Conservation (phyloP, 2,888 invertebrate species). For the Ophraella communa region DNA sequence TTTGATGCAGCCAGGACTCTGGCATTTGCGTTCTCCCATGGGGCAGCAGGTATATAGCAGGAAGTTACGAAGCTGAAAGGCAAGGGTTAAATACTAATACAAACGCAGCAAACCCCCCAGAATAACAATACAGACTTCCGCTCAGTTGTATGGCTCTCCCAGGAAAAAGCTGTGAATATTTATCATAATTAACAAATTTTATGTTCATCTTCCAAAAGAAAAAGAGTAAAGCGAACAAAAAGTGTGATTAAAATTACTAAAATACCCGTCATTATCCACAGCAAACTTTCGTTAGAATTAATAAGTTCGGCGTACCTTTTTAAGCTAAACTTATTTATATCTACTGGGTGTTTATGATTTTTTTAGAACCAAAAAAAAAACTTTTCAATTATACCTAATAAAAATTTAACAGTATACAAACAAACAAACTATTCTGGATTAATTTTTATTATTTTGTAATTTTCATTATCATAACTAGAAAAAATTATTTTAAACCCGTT, state of each 20-base stretch:
- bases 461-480: no score
- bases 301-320: constrained; percentile 32
- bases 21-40: constrained; percentile 51
- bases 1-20: constrained; percentile 39
- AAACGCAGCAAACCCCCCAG: constrained; percentile 58
- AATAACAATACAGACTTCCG: constrained; percentile 61
- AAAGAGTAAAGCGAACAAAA: constrained; percentile 56
- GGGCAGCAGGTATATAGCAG: constrained; percentile 57
- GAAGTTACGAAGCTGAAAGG: constrained; percentile 60
- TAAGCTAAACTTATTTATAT: no score
- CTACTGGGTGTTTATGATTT: no score
- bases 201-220: constrained; percentile 57
- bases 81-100: constrained; percentile 62
- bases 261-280: constrained; percentile 50
- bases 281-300: constrained; percentile 46
- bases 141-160: constrained; percentile 59
- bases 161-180: constrained; percentile 62
- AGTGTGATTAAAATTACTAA: constrained; percentile 56
- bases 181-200: constrained; percentile 63
- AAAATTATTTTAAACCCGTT: no score
- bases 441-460: no score
- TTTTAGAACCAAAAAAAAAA: no score
- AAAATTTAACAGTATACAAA: no score
- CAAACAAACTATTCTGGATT: no score
- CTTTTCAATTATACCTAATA: no score